A percentile compares a stretch with the other conserved stretches of the same genome.
Evolutionary conservation across 2,888 invertebrate genomes (phyloP).

Genomic region (Synergus japonicus): DNA sequence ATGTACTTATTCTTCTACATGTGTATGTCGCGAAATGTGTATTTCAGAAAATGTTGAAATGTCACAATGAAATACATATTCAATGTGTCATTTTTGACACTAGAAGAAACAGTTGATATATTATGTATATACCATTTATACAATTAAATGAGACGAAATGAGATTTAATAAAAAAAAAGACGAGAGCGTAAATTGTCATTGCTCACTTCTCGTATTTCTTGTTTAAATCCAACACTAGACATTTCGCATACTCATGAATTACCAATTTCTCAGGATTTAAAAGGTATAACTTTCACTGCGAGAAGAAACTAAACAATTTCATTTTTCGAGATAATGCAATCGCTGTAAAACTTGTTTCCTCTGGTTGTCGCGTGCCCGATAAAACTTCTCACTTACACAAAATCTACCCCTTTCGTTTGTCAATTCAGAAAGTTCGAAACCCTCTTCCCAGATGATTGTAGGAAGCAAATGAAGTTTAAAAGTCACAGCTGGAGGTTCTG

Average conservation of each 20-base stretch:
- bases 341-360: not conserved
- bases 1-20: constrained; percentile 2
- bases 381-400: constrained; percentile 26
- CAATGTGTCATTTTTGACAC: too few species aligned
- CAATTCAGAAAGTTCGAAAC: constrained; percentile 24
- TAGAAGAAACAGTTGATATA: too few species aligned
- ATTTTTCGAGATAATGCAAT: constrained; percentile 21
- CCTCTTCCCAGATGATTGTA: not conserved
- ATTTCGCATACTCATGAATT: not conserved
- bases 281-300: not conserved
- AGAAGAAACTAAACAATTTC: not conserved
- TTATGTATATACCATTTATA: too few species aligned
- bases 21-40: not conserved
- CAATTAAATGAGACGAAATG: too few species aligned
- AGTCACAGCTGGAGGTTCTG: constrained; percentile 5
- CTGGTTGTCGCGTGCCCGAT: not conserved
- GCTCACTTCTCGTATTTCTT: too few species aligned
- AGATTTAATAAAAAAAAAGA: too few species aligned
- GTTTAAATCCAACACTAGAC: not conserved
- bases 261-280: not conserved
- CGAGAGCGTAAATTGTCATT: too few species aligned
- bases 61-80: too few species aligned
- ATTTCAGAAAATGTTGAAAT: too few species aligned
- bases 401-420: constrained; percentile 18
- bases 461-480: constrained; percentile 21